Percentiles rank a stretch among this genome's conserved stretches.
These are phyloP conservation scores for Cyanoliseus patagonus DNA, from an alignment of 2,113 vertebrate species.

Conservation along the genomic window DNA sequence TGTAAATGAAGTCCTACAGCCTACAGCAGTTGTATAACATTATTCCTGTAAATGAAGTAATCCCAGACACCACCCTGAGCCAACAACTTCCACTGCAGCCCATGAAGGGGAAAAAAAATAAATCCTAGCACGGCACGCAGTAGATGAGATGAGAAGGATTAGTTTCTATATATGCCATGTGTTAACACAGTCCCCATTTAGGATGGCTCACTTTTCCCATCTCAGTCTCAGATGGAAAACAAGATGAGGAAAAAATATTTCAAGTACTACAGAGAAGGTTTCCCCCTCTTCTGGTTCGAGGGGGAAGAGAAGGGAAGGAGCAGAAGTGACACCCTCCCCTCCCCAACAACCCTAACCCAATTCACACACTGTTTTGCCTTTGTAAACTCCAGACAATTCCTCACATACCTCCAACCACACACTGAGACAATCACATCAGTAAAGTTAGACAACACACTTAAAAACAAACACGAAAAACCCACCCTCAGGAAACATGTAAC, in stretches of 20 bases:
- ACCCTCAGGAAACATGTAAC: not conserved
- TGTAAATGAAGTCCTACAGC: not conserved
- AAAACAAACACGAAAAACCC: not conserved
- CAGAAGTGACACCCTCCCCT: not conserved
- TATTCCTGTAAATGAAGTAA: not conserved
- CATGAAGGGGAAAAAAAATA: not conserved
- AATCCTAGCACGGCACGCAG: not conserved
- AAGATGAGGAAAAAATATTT: not conserved
- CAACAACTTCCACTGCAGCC: not conserved
- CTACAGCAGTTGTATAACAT: not conserved
- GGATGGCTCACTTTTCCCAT: not conserved
- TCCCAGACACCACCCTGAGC: not conserved
- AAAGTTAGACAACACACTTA: not conserved
- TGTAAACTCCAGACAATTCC: not conserved
- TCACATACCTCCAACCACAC: not conserved
- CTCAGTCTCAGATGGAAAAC: not conserved
- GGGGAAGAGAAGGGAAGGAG: not conserved
- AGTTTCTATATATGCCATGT: not conserved
- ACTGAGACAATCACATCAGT: not conserved
- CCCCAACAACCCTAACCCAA: not conserved
- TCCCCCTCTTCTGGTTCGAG: not conserved
- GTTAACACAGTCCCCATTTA: not conserved
- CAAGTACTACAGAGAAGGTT: not conserved
- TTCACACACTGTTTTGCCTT: not conserved
- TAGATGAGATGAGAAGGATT: not conserved